Evolutionary conservation across 2,888 invertebrate species (phyloP).

Genomic region (Galeruca laticollis): DNA sequence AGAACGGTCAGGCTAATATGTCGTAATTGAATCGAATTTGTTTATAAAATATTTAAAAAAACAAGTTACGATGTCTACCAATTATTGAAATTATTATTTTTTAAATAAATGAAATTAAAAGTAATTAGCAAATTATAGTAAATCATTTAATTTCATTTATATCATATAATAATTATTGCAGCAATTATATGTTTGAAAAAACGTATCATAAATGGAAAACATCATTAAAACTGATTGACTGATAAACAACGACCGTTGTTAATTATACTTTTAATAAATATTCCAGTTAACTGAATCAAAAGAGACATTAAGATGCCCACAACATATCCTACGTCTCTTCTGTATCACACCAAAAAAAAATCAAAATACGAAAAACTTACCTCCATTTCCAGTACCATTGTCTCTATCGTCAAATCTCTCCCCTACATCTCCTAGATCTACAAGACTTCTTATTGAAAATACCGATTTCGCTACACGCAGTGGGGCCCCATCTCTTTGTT

Average conservation of each 20-base stretch:
- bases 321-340: no score
- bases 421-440: conserved; percentile 68
- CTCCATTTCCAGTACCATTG: conserved; percentile 29
- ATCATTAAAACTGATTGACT: not conserved
- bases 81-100: not conserved
- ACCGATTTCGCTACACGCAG: conserved; percentile 72
- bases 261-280: no score
- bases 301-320: no score
- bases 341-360: no score
- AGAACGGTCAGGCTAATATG: no score
- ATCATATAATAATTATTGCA: not conserved
- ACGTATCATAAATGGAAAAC: not conserved
- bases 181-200: not conserved
- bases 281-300: no score
- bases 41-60: not conserved
- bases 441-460: conserved; percentile 72
- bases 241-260: no score
- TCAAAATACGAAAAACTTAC: conserved; percentile 43
- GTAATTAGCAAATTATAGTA: not conserved
- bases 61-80: not conserved
- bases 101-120: not conserved
- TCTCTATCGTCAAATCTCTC: conserved; percentile 53
- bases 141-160: not conserved
- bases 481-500: conserved; percentile 66
- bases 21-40: not conserved